Percentiles rank a stretch among this genome's conserved stretches.
These are phyloP conservation scores for Leptura quadrifasciata DNA, from an alignment of 2,888 invertebrate genomes.

Conservation along the genomic window DNA sequence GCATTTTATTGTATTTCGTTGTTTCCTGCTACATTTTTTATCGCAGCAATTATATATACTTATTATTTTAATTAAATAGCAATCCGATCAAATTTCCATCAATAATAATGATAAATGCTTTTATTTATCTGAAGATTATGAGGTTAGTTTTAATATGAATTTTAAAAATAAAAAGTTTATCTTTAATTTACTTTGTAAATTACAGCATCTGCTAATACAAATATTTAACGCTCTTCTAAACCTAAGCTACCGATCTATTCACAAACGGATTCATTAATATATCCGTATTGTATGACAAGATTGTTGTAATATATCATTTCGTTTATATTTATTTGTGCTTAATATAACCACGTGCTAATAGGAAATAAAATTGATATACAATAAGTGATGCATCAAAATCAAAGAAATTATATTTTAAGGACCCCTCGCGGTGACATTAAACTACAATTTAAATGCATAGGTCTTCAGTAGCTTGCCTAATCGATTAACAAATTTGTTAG, in stretches of 20 bases:
- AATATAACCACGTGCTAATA: slow-evolving; percentile 28
- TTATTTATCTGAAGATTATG: neutral
- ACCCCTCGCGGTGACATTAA: slow-evolving; percentile 22
- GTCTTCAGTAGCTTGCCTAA: slow-evolving; percentile 28
- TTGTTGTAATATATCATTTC: slow-evolving; percentile 25
- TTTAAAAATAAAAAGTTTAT: slow-evolving; percentile 4
- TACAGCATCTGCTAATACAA: slow-evolving; percentile 5
- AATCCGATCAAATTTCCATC: slow-evolving; percentile 15
- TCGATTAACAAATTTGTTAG: slow-evolving; percentile 30
- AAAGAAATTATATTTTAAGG: slow-evolving; percentile 18
- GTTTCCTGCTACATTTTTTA: neutral
- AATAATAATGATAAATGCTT: slow-evolving; percentile 21
- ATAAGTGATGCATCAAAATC: slow-evolving; percentile 13
- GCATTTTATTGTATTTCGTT: neutral
- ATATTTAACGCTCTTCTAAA: neutral
- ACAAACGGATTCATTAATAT: slow-evolving; percentile 12
- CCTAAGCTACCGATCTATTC: slow-evolving; percentile 2
- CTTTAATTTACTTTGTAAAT: slow-evolving; percentile 20
- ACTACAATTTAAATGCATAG: slow-evolving; percentile 28
- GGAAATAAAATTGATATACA: slow-evolving; percentile 22
- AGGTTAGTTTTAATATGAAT: neutral
- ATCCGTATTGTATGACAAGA: slow-evolving; percentile 20
- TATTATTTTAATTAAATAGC: slow-evolving; percentile 15
- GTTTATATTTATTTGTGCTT: slow-evolving; percentile 22
- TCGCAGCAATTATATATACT: neutral